Evolutionary conservation across 2,797 vertebrate genomes (phyloP).

Genomic region (Parambassis ranga): DNA sequence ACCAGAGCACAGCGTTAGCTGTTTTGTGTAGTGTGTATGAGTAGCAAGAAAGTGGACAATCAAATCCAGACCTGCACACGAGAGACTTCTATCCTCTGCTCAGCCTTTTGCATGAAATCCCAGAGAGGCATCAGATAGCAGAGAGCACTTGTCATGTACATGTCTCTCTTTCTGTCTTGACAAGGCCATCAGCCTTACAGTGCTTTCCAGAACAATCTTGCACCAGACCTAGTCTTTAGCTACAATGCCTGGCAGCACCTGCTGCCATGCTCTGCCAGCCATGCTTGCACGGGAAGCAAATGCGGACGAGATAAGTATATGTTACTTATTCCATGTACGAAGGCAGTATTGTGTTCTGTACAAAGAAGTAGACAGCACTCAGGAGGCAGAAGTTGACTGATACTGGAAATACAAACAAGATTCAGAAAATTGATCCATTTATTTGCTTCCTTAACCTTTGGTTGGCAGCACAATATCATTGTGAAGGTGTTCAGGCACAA

Average conservation of each 20-base stretch:
- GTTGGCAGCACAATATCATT: no score
- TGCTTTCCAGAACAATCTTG: constrained; percentile 53
- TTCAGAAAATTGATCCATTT: no score
- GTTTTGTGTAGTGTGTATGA: not conserved
- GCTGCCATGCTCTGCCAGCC: constrained; percentile 40
- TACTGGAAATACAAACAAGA: no score
- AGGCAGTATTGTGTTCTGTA: constrained; percentile 13
- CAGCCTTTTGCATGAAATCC: constrained; percentile 37
- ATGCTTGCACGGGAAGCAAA: constrained; percentile 24
- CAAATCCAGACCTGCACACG: not conserved
- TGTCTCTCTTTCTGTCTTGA: constrained; percentile 43
- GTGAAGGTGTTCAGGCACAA: no score
- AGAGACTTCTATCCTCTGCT: constrained; percentile 17
- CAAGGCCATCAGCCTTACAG: constrained; percentile 51
- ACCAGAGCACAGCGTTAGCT: not conserved
- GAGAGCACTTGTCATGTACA: constrained; percentile 34
- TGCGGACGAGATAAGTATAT: constrained; percentile 37
- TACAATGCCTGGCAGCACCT: constrained; percentile 38
- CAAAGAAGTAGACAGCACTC: not conserved
- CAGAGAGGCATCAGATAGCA: constrained; percentile 35
- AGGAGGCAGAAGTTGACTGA: constrained; percentile 9
- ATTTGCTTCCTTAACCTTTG: no score
- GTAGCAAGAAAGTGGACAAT: constrained; percentile 5
- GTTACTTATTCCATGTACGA: constrained; percentile 19
- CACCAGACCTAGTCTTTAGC: constrained; percentile 50